These are phyloP conservation scores for Blera fallax DNA, from an alignment of 2,888 invertebrate species.

Conservation along the genomic window DNA sequence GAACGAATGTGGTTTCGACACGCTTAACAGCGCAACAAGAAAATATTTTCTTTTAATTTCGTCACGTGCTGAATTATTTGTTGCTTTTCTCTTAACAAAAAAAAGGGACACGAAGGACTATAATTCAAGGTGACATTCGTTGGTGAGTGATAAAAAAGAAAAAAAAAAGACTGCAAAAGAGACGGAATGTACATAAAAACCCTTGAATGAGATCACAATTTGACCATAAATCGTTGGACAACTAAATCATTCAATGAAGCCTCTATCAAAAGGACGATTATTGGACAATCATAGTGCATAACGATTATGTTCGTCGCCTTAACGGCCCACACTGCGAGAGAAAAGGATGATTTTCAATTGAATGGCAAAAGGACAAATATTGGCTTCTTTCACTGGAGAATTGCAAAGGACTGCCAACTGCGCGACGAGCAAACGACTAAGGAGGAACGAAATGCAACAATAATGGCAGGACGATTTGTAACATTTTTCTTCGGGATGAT, in stretches of 20 bases:
- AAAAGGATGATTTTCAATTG: constrained; percentile 63
- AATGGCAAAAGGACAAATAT: constrained; percentile 63
- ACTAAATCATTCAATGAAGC: constrained; percentile 45
- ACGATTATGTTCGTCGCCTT: constrained; percentile 62
- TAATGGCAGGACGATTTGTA: constrained; percentile 67
- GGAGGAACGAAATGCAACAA: constrained; percentile 57
- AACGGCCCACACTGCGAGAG: constrained; percentile 10
- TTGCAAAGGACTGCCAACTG: constrained; percentile 51
- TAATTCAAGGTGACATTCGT: constrained; percentile 27
- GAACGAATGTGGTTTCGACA: constrained; percentile 67
- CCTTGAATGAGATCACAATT: not conserved
- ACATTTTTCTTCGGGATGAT: constrained; percentile 46
- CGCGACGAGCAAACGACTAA: constrained; percentile 39
- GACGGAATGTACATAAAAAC: not conserved
- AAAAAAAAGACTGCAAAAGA: not conserved
- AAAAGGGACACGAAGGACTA: constrained; percentile 27
- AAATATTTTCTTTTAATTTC: constrained; percentile 25
- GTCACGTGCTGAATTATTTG: constrained; percentile 54
- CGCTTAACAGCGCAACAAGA: constrained; percentile 40
- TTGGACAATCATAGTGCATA: constrained; percentile 68
- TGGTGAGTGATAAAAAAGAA: not conserved
- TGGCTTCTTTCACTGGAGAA: constrained; percentile 36
- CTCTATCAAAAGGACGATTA: constrained; percentile 58
- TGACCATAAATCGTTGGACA: constrained; percentile 39
- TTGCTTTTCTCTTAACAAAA: constrained; percentile 8